phyloP scores from a whole-genome alignment of 1,140 invertebrate species.

The Nymphalis io region DNA sequence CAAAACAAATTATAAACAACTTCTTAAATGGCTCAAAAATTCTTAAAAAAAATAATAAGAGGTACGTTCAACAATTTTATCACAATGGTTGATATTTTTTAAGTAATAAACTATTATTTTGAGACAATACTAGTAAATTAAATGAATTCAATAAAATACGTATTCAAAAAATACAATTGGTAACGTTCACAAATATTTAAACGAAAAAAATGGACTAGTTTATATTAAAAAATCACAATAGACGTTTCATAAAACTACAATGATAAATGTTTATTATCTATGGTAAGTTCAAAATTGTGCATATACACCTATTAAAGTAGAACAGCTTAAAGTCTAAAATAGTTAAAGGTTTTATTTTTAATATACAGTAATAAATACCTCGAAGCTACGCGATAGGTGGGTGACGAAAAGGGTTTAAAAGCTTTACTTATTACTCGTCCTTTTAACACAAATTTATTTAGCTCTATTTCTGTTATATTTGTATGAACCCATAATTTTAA shows the following conservation, averaged over 20 bases:
- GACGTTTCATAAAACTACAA: constrained; percentile 1
- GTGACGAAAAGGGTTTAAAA: too few species aligned
- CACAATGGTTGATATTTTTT: constrained; percentile 6
- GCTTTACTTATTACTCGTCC: too few species aligned
- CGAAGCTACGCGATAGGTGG: too few species aligned
- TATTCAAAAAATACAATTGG: background rate
- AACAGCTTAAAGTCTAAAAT: too few species aligned
- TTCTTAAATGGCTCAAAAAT: constrained; percentile 14
- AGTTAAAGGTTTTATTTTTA: too few species aligned
- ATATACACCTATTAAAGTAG: background rate
- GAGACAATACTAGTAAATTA: background rate
- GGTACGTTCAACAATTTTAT: constrained; percentile 9
- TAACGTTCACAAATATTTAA: background rate
- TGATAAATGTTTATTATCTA: background rate
- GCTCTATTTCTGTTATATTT: too few species aligned
- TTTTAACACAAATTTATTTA: too few species aligned
- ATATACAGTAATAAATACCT: too few species aligned
- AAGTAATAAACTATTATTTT: too few species aligned
- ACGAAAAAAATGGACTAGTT: constrained; percentile 8
- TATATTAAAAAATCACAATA: constrained; percentile 16
- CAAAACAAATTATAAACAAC: background rate
- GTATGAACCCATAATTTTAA: too few species aligned
- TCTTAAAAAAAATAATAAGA: background rate
- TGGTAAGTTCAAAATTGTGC: background rate
- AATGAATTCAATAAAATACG: background rate